phyloP scores from a whole-genome alignment of 2,797 vertebrate genomes.

The Alcedo quadribrachys region DNA sequence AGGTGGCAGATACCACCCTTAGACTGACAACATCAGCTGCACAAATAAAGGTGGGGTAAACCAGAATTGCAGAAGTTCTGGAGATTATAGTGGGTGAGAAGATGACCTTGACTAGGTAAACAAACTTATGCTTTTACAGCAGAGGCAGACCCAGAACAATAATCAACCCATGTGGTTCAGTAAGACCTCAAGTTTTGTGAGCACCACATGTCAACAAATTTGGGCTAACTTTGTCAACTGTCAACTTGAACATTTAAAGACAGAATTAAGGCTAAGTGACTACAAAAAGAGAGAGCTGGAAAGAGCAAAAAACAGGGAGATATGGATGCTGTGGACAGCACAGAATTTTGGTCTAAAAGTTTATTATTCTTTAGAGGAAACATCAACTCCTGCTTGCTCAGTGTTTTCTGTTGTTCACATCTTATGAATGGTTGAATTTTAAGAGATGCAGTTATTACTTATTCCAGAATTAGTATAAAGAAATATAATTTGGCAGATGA shows the following conservation, averaged over 20 bases:
- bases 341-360: background rate
- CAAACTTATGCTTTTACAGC: background rate
- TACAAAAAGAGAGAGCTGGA: background rate
- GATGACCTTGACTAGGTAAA: background rate
- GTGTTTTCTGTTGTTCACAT: background rate
- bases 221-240: background rate
- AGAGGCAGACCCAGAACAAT: background rate
- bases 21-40: background rate
- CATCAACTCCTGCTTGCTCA: background rate
- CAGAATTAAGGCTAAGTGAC: background rate
- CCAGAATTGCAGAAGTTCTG: background rate
- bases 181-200: background rate
- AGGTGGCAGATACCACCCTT: background rate
- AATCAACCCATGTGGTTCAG: background rate
- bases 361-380: background rate
- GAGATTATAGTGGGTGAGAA: background rate
- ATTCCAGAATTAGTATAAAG: background rate
- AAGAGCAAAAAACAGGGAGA: background rate
- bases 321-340: background rate
- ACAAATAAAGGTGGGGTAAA: background rate
- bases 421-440: background rate
- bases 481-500: background rate
- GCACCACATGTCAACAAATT: background rate
- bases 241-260: background rate
- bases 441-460: background rate